Evolutionary conservation across 2,797 vertebrate genomes (phyloP).

Genomic region (Siniperca obscura): DNA sequence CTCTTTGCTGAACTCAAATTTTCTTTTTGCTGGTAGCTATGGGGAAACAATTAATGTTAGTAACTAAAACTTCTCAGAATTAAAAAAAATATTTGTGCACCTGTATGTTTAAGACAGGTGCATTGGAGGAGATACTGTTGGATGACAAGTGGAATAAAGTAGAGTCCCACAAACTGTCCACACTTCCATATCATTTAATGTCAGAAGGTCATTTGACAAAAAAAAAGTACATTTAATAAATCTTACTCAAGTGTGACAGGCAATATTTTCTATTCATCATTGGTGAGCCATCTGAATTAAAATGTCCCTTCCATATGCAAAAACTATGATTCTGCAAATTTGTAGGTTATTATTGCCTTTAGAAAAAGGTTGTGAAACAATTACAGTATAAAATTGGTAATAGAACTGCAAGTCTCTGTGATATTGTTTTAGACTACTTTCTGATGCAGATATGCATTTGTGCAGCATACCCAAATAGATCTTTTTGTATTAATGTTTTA

Average conservation of each 20-base stretch:
- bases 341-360: not conserved
- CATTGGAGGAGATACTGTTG: not conserved
- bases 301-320: not conserved
- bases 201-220: not conserved
- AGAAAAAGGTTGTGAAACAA: not conserved
- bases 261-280: not conserved
- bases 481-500: not conserved
- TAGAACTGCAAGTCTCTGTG: not conserved
- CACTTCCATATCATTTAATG: not conserved
- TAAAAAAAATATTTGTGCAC: not conserved
- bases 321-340: not conserved
- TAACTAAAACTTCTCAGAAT: not conserved
- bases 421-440: not conserved
- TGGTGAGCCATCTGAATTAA: not conserved
- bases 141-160: not conserved
- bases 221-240: not conserved
- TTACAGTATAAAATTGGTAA: conserved; percentile 4
- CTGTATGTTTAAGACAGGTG: not conserved
- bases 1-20: conserved; percentile 91
- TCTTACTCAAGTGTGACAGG: not conserved
- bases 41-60: not conserved
- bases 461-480: not conserved
- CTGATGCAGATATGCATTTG: not conserved
- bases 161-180: not conserved
- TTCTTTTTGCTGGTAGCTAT: conserved; percentile 87